Percentiles rank a stretch among this genome's conserved stretches.
These are phyloP conservation scores for Agrochola litura DNA, from an alignment of 2,888 invertebrate genomes.

Conservation along the genomic window DNA sequence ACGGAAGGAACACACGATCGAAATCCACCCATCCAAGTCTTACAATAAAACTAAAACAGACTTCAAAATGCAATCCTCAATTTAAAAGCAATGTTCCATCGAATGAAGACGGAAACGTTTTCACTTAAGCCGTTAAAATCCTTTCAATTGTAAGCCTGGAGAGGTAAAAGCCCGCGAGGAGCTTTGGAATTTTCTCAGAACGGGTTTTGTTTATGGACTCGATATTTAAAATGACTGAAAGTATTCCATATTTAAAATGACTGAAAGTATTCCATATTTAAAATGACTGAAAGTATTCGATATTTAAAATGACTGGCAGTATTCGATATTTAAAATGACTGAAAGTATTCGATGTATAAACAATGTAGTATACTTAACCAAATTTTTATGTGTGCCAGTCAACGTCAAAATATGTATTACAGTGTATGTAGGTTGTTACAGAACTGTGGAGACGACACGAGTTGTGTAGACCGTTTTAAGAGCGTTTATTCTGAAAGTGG, in stretches of 20 bases:
- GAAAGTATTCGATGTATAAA: too few relatives aligned
- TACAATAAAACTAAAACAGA: constrained; percentile 13
- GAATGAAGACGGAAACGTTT: constrained; percentile 25
- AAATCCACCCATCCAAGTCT: not conserved
- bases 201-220: not conserved
- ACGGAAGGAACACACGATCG: not conserved
- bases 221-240: not conserved
- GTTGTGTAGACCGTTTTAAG: too few relatives aligned
- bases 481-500: too few relatives aligned
- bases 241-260: not conserved
- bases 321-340: too few relatives aligned
- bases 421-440: too few relatives aligned
- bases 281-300: too few relatives aligned
- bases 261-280: not conserved
- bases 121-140: constrained; percentile 19
- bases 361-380: too few relatives aligned
- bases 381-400: too few relatives aligned
- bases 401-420: too few relatives aligned
- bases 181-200: constrained; percentile 5
- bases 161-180: not conserved
- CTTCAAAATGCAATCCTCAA: constrained; percentile 1
- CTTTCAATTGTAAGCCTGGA: constrained; percentile 18
- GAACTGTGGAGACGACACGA: too few relatives aligned
- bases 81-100: constrained; percentile 27
- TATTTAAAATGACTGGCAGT: not conserved